phyloP scores from a whole-genome alignment of 92 coral and sea anemone genomes.

The Porites cylindrica region DNA sequence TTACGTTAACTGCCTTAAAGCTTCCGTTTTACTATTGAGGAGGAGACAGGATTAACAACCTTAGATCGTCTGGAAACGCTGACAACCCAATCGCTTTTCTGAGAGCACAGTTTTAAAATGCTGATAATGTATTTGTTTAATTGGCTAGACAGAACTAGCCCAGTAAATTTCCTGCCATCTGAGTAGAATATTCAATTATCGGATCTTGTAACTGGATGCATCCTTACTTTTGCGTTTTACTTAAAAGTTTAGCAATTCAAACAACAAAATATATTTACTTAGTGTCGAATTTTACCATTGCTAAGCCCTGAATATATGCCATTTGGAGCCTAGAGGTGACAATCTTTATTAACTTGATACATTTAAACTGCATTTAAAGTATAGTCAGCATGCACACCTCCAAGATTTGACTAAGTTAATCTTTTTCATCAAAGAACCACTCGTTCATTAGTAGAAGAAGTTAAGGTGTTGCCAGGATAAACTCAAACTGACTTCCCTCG shows the following conservation, averaged over 20 bases:
- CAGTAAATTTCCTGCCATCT: not conserved
- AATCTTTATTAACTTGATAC: no score
- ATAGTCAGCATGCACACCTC: no score
- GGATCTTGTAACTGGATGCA: not conserved
- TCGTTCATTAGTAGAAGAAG: no score
- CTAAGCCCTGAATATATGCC: not conserved
- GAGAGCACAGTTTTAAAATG: not conserved
- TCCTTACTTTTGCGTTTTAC: not conserved
- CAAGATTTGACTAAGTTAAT: no score
- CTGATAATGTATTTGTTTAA: not conserved
- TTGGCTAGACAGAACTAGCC: conserved; percentile 17
- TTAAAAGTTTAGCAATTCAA: no score
- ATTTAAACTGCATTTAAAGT: no score
- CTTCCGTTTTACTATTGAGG: conserved; percentile 29
- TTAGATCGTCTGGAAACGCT: conserved; percentile 21
- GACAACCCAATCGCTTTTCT: conserved; percentile 1
- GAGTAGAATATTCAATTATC: not conserved
- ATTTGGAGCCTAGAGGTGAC: no score
- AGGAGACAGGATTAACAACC: conserved; percentile 16
- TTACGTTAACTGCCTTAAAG: not conserved
- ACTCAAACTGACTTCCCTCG: no score
- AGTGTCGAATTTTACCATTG: not conserved
- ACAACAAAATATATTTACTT: not conserved
- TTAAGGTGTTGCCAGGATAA: no score
- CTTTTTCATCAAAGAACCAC: no score